These are phyloP conservation scores for Drosophila rubida DNA, from an alignment of 2,888 invertebrate species.

Conservation along the genomic window DNA sequence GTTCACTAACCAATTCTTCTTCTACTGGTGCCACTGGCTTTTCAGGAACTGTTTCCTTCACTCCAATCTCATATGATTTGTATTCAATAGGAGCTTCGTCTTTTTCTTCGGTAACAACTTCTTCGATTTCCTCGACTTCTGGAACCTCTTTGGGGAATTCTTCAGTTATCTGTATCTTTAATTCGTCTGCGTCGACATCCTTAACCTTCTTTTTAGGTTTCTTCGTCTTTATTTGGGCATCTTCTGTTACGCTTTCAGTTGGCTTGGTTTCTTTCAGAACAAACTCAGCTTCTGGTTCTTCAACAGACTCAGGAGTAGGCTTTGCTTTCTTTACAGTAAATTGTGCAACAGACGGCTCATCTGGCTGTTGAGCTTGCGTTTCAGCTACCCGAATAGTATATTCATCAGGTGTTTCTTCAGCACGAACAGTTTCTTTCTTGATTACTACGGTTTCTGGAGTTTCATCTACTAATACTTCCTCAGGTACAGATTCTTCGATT, in stretches of 20 bases:
- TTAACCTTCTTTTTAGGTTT: slow-evolving; percentile 72
- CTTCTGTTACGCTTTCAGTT: slow-evolving; percentile 72
- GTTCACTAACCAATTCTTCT: slow-evolving; percentile 41
- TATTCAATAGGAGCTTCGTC: slow-evolving; percentile 52
- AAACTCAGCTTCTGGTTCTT: slow-evolving; percentile 67
- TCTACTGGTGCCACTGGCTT: slow-evolving; percentile 50
- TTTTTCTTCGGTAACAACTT: slow-evolving; percentile 52
- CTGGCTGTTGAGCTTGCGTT: slow-evolving; percentile 48
- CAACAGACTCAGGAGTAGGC: slow-evolving; percentile 49
- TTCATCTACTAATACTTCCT: slow-evolving; percentile 43
- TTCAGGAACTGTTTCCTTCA: slow-evolving; percentile 68
- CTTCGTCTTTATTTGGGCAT: slow-evolving; percentile 73
- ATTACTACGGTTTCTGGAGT: slow-evolving; percentile 36
- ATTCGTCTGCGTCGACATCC: slow-evolving; percentile 72
- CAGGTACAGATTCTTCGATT: slow-evolving; percentile 60
- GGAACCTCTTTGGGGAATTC: slow-evolving; percentile 65
- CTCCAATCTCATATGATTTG: slow-evolving; percentile 71
- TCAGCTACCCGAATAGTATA: slow-evolving; percentile 53
- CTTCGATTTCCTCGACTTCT: slow-evolving; percentile 72
- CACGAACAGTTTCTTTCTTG: slow-evolving; percentile 30
- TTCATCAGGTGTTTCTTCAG: slow-evolving; percentile 55
- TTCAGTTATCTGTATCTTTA: slow-evolving; percentile 77
- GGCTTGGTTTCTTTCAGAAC: slow-evolving; percentile 67
- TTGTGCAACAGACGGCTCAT: slow-evolving; percentile 59
- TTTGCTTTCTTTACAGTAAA: slow-evolving; percentile 69